phyloP scores from a whole-genome alignment of 1,140 invertebrate species.

The Metaphire vulgaris region DNA sequence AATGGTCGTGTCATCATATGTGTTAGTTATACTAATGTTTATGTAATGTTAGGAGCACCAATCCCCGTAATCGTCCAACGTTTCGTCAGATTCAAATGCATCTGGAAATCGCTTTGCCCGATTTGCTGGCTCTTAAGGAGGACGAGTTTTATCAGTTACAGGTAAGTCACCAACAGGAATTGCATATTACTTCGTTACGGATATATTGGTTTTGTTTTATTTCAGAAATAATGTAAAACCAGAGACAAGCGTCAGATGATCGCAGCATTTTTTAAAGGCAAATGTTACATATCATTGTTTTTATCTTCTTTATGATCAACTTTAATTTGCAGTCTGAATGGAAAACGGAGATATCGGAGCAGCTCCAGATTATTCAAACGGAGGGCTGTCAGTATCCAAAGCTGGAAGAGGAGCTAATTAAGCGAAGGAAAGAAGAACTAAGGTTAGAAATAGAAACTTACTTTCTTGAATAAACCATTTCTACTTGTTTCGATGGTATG shows the following conservation, averaged over 20 bases:
- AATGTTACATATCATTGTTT: no score
- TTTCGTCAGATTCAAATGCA: conserved; percentile 74
- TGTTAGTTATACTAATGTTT: no score
- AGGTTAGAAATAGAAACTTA: background rate
- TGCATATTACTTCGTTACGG: no score
- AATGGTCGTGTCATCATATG: no score
- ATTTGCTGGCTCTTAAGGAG: conserved; percentile 54
- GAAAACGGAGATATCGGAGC: conserved; percentile 76
- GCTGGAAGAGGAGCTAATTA: conserved; percentile 28
- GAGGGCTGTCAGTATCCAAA: conserved; percentile 60
- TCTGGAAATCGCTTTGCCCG: conserved; percentile 50
- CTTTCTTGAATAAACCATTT: background rate
- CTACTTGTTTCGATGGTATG: background rate
- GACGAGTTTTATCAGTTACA: conserved; percentile 59
- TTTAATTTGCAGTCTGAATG: conserved; percentile 66
- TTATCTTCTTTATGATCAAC: no score
- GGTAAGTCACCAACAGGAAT: conserved; percentile 33
- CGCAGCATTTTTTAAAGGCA: no score
- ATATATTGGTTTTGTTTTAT: no score
- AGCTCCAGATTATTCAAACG: conserved; percentile 65
- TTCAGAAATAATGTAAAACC: no score
- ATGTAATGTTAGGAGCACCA: conserved; percentile 59
- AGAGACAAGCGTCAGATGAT: no score
- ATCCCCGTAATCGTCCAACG: conserved; percentile 84
- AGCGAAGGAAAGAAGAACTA: conserved; percentile 7